A percentile compares a stretch with the other conserved stretches of the same genome.
Conservation (phyloP, 2,797 vertebrate genomes). For the Acanthopagrus latus region DNA sequence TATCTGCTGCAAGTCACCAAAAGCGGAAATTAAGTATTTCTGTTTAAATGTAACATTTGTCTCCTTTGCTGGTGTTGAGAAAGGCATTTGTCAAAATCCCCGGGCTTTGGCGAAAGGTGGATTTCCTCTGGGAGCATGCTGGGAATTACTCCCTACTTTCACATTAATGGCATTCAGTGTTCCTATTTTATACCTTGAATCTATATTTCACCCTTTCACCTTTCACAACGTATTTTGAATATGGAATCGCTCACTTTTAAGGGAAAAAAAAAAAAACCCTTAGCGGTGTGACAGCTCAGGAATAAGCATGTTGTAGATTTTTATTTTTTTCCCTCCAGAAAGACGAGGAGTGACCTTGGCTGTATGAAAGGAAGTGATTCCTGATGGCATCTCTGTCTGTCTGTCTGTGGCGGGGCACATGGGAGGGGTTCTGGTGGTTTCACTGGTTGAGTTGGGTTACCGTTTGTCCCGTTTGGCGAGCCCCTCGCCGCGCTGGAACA, state of each 20-base stretch:
- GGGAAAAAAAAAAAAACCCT: slow-evolving; percentile 6
- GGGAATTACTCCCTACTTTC: slow-evolving; percentile 80
- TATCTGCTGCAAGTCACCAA: slow-evolving; percentile 84
- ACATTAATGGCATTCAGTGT: slow-evolving; percentile 81
- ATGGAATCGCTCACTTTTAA: slow-evolving; percentile 50
- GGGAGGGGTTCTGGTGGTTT: slow-evolving; percentile 65
- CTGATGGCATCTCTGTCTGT: slow-evolving; percentile 62
- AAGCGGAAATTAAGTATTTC: slow-evolving; percentile 88
- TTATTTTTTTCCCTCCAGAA: not conserved
- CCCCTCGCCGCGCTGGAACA: slow-evolving; percentile 55
- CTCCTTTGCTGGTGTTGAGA: slow-evolving; percentile 81
- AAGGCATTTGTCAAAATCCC: slow-evolving; percentile 86
- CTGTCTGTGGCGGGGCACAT: slow-evolving; percentile 52
- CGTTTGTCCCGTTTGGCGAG: slow-evolving; percentile 63
- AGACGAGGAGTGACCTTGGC: slow-evolving; percentile 64
- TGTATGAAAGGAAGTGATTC: slow-evolving; percentile 42
- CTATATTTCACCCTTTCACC: slow-evolving; percentile 74
- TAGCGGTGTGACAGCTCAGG: slow-evolving; percentile 28
- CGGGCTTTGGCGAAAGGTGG: slow-evolving; percentile 72
- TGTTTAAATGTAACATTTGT: slow-evolving; percentile 87
- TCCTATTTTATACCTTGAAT: slow-evolving; percentile 74
- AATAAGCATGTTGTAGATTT: slow-evolving; percentile 41
- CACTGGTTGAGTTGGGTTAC: slow-evolving; percentile 79
- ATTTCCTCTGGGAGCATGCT: slow-evolving; percentile 79
- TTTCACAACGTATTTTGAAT: slow-evolving; percentile 68